Base-by-base conservation (phyloP, 2,888 invertebrate genomes). In the Bembecia ichneumoniformis region DNA sequence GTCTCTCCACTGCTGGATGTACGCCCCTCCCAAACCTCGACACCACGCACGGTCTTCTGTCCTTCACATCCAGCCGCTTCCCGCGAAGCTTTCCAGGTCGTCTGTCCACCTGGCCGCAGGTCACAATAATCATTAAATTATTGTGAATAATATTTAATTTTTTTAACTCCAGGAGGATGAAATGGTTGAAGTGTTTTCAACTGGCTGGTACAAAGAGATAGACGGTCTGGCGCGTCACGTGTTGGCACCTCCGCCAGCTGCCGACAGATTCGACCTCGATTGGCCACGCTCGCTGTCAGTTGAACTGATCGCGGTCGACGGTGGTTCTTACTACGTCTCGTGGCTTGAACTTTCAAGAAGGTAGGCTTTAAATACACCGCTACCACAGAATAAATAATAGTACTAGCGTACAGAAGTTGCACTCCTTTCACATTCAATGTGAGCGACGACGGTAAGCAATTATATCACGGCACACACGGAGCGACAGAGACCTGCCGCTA, bases 341-440 rank as follows among this genome's bases (percentile, higher is more conserved):
- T 96, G 96, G 96, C 88, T 96, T 73, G 96, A 96, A 78, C 89
- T 96, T 65, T 90, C 93, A 54, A 91, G 84, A 76, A 78, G 87
- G 87, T 87, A 44, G 10, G 16, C 17, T 44, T 15, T 16, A 44
- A 44, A 20, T 20, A 20, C n/a, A n/a, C n/a, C n/a, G n/a, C n/a
- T n/a, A n/a, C n/a, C n/a, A n/a, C n/a, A n/a, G n/a, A n/a, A n/a
- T n/a, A n/a, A n/a, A n/a, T n/a, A n/a, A n/a, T n/a, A n/a, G n/a
- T n/a, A n/a, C n/a, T n/a, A n/a, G n/a, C n/a, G n/a, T n/a, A n/a
- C n/a, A n/a, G n/a, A n/a, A n/a, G n/a, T n/a, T n/a, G n/a, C n/a
- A n/a, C n/a, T n/a, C n/a, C n/a, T n/a, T n/a, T n/a, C n/a, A n/a
- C n/a, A n/a, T n/a, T n/a, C n/a, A n/a, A n/a, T n/a, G n/a, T n/a